These are phyloP conservation scores for Frankliniella intonsa DNA, from an alignment of 2,888 invertebrate species.

Conservation along the genomic window DNA sequence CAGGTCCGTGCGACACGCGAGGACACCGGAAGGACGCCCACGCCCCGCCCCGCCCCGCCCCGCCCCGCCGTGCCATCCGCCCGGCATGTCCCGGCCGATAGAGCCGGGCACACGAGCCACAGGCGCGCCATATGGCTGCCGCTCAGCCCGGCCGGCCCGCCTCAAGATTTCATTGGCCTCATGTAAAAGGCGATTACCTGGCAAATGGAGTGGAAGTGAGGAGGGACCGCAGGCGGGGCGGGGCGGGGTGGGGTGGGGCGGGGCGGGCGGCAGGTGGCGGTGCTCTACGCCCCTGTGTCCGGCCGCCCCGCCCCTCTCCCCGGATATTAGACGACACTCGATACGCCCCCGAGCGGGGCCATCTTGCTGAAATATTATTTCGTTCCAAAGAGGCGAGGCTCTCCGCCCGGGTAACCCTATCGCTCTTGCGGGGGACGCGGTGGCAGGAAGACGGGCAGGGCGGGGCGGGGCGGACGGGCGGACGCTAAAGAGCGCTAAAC, in stretches of 20 bases:
- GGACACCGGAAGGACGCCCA: background rate
- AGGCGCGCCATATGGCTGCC: background rate
- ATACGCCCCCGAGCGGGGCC: background rate
- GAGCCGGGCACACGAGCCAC: too few species aligned
- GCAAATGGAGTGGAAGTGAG: background rate
- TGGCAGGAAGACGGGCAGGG: background rate
- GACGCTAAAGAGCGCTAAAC: slow-evolving; percentile 9
- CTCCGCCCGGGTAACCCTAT: background rate
- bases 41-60: background rate
- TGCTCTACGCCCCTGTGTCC: background rate
- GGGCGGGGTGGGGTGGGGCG: too few species aligned
- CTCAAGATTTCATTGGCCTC: background rate
- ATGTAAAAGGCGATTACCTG: background rate
- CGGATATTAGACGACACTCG: slow-evolving; percentile 22
- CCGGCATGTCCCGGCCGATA: too few species aligned
- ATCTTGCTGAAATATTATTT: slow-evolving; percentile 14
- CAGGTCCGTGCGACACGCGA: background rate
- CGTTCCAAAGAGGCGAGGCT: background rate
- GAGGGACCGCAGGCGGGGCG: background rate
- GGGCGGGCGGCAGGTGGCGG: background rate
- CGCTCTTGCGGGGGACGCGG: background rate
- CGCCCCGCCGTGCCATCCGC: background rate
- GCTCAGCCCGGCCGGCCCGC: background rate
- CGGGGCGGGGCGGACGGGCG: too few species aligned
- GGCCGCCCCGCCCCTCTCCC: background rate